Conservation (phyloP, 2,888 invertebrate genomes). For the Darwinula stevensoni region DNA sequence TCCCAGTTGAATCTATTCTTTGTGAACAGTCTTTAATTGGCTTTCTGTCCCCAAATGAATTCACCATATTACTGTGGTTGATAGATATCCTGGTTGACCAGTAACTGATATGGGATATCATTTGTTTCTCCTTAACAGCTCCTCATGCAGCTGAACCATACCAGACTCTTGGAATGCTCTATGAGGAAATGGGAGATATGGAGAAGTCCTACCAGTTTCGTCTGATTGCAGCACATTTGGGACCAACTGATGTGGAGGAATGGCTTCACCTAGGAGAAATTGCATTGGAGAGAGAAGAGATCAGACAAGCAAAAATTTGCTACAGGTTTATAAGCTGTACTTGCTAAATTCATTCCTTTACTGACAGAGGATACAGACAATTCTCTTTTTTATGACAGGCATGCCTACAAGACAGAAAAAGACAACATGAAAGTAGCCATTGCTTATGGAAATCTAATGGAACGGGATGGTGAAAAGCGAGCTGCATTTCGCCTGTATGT, state of each 20-base stretch:
- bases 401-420: background rate
- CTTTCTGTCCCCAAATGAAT: too few relatives aligned
- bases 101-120: too few relatives aligned
- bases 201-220: slow-evolving; percentile 58
- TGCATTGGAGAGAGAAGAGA: slow-evolving; percentile 36
- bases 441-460: background rate
- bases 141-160: slow-evolving; percentile 69
- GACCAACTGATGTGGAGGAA: slow-evolving; percentile 43
- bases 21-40: slow-evolving; percentile 4
- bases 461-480: too few relatives aligned
- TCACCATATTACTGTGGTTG: too few relatives aligned
- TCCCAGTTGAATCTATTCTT: too few relatives aligned
- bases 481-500: too few relatives aligned
- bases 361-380: too few relatives aligned
- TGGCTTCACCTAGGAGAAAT: slow-evolving; percentile 59
- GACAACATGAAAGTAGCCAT: background rate
- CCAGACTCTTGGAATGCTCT: slow-evolving; percentile 59
- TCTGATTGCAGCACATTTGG: slow-evolving; percentile 53
- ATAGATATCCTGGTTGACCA: background rate
- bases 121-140: slow-evolving; percentile 16
- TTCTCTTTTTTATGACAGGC: slow-evolving; percentile 1
- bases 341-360: too few relatives aligned
- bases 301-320: slow-evolving; percentile 47
- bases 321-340: slow-evolving; percentile 24
- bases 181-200: slow-evolving; percentile 39